Evolutionary conservation across 2,888 invertebrate species (phyloP).

Genomic region (Amblyjoppa proteus): DNA sequence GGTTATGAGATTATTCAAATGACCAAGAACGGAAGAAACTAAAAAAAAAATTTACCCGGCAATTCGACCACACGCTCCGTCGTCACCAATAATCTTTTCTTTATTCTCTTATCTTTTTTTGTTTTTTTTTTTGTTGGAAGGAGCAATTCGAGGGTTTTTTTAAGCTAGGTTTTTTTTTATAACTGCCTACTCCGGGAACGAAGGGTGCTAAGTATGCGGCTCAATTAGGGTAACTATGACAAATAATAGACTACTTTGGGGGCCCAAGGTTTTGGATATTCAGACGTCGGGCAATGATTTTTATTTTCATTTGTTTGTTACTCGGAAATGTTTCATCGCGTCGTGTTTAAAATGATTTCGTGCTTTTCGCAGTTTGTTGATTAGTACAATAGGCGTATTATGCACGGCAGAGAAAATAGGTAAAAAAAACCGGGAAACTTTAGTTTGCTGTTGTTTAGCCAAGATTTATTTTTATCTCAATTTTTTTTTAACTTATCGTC

Average conservation of each 20-base stretch:
- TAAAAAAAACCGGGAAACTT: background rate
- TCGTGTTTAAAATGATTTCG: background rate
- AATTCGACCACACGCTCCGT: conserved; percentile 15
- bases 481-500: no score
- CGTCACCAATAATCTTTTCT: background rate
- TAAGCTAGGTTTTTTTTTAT: conserved; percentile 10
- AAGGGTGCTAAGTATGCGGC: conserved; percentile 34
- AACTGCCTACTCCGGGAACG: conserved; percentile 50
- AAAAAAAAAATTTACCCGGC: background rate
- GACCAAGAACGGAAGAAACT: background rate
- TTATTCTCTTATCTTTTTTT: background rate
- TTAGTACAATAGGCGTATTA: background rate
- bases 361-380: background rate
- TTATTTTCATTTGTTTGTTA: background rate
- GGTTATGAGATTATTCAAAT: background rate
- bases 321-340: background rate
- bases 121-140: background rate
- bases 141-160: conserved; percentile 10
- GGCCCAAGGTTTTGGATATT: background rate
- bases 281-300: conserved; percentile 2
- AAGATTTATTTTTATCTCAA: background rate
- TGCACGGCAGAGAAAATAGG: no score
- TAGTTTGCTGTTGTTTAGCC: no score
- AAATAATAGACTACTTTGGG: conserved; percentile 48
- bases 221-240: conserved; percentile 39